phyloP scores from a whole-genome alignment of 2,888 invertebrate species.

The Eupithecia pulchellata region DNA sequence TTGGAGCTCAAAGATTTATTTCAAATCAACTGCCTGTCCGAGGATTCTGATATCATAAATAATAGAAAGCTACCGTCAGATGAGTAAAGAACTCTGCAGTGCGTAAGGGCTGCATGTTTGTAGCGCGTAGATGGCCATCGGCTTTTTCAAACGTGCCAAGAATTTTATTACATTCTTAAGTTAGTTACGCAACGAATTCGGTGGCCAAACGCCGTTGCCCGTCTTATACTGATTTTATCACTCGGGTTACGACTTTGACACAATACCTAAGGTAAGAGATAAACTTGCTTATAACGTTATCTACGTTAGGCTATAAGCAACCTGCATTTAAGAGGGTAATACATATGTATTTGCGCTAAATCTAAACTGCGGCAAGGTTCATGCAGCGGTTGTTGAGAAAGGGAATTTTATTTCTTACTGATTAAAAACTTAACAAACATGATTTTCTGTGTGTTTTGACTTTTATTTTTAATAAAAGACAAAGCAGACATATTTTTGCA shows the following conservation, averaged over 20 bases:
- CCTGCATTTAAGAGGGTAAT: not conserved
- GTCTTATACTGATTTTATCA: conserved; percentile 41
- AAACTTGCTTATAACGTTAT: conserved; percentile 3
- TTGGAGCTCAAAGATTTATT: conserved; percentile 21
- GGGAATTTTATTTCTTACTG: not conserved
- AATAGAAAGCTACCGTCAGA: not conserved
- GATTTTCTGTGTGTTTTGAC: no score
- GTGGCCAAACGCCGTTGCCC: conserved; percentile 25
- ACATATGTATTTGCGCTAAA: not conserved
- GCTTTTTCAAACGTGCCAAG: conserved; percentile 42
- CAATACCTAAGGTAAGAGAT: conserved; percentile 5
- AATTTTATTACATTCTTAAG: conserved; percentile 44
- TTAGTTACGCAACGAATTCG: conserved; percentile 40
- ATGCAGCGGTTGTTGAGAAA: not conserved
- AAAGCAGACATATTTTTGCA: no score
- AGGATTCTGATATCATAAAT: not conserved
- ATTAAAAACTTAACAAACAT: no score
- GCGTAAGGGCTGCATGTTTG: conserved; percentile 39
- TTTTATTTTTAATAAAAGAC: no score
- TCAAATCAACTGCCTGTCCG: conserved; percentile 12
- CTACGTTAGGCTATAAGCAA: not conserved
- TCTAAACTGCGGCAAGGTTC: not conserved
- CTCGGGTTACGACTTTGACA: conserved; percentile 34
- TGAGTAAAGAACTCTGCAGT: conserved; percentile 22
- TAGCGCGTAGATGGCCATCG: conserved; percentile 33